Evolutionary conservation across 1,140 invertebrate genomes (phyloP), one percentile per base, ranked within the genome.

Genomic region (Apis dorsata): DNA sequence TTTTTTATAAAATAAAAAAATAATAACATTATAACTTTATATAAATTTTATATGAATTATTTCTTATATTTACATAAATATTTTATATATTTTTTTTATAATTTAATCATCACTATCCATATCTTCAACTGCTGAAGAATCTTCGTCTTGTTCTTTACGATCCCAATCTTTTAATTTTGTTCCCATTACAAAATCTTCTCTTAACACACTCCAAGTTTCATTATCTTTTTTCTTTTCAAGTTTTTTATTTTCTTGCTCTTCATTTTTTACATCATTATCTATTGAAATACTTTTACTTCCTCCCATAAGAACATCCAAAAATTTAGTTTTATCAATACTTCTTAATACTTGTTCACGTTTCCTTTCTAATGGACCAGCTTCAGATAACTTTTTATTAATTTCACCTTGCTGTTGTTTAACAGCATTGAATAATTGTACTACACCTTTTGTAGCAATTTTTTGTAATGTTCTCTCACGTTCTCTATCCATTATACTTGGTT

Each of bases 81-180:
- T 68, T 75, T 19, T 21, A 53, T 62, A 55, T 7, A 7, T 44
- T 44, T 24, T 28, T 78, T 68, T 15, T 71, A 49, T 12, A 13
- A 78, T 49, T 85, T 82, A 70, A 77, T 85, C 24, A 69, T 91
- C 90, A 49, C 88, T 90, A 62, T 92, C 89, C 75, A 92, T 88
- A 63, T 90, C 90, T 85, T 93, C 91, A 17, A 86, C 74, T 15
- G 85, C 85, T n/a, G 91, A 90, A 28, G 90, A 91, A 70, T 90
- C 92, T 19, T 93, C 91, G 79, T 94, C 92, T 34, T 91, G 90
- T 80, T 95, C 90, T 89, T 97, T 95, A 93, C 97, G 97, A 92
- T 98, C 97, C 98, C 98, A 98, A 93, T 98, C 97, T 94, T 98
- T 98, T 94, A 98, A 95, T 93, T 97, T 97, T 44, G 97, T 97